A percentile compares a stretch with the other conserved stretches of the same genome.
Evolutionary conservation across 2,888 invertebrate species (phyloP).

Genomic region (Tanypteryx hageni): DNA sequence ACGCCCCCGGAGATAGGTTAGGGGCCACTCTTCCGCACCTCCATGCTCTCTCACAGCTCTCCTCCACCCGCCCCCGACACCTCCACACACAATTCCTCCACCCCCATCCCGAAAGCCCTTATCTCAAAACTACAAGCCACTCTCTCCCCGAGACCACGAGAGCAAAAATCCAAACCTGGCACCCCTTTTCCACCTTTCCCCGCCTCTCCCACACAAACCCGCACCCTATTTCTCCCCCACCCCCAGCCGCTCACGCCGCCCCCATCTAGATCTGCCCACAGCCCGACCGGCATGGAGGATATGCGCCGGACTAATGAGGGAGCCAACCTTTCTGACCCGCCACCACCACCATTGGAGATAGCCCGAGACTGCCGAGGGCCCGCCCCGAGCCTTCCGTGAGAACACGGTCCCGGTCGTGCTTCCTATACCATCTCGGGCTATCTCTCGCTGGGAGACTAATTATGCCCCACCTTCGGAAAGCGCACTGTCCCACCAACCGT

Average conservation of each 20-base stretch:
- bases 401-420: slow-evolving; percentile 14
- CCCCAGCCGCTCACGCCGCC: not conserved
- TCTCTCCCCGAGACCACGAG: slow-evolving; percentile 28
- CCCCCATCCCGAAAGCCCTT: not conserved
- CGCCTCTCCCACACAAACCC: not conserved
- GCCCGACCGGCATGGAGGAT: slow-evolving; percentile 16
- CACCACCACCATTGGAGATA: slow-evolving; percentile 28
- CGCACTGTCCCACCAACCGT: not conserved
- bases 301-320: slow-evolving; percentile 48
- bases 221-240: not conserved
- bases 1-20: slow-evolving; percentile 44
- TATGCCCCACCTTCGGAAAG: slow-evolving; percentile 56
- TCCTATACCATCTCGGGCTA: not conserved
- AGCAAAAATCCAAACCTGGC: not conserved
- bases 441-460: slow-evolving; percentile 47
- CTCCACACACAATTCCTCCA: too few species aligned
- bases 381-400: slow-evolving; percentile 46
- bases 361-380: not conserved
- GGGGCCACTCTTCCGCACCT: not conserved
- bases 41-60: not conserved
- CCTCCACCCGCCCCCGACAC: slow-evolving; percentile 27
- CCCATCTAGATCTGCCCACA: slow-evolving; percentile 17
- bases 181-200: not conserved
- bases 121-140: slow-evolving; percentile 53
- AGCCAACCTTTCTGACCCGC: slow-evolving; percentile 53